phyloP scores from a whole-genome alignment of 2,888 invertebrate genomes.

The Pollenia griseotomentosa region DNA sequence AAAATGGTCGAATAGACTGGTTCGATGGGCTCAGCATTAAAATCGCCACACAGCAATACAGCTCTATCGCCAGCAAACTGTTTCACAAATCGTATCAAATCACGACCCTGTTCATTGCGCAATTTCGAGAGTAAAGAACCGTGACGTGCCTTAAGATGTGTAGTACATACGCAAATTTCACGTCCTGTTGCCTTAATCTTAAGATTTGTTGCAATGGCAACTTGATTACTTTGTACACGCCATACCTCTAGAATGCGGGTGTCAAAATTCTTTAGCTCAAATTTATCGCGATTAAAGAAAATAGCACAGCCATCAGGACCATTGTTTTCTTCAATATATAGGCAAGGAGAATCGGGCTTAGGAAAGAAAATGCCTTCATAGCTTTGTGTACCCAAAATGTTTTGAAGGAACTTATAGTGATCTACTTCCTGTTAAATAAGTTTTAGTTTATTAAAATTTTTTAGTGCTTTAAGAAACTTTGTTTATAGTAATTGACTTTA shows the following conservation, averaged over 20 bases:
- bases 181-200: conserved; percentile 85
- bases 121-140: conserved; percentile 88
- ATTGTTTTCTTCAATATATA: conserved; percentile 89
- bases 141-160: conserved; percentile 90
- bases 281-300: conserved; percentile 88
- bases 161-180: conserved; percentile 88
- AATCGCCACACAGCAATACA: conserved; percentile 89
- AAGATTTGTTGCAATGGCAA: conserved; percentile 87
- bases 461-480: not conserved
- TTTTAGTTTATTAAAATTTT: too few relatives aligned
- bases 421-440: conserved; percentile 87
- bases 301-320: conserved; percentile 93
- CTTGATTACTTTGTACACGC: conserved; percentile 90
- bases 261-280: conserved; percentile 86
- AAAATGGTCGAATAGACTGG: conserved; percentile 88
- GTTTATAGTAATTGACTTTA: conserved; percentile 77
- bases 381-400: conserved; percentile 87
- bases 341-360: conserved; percentile 91
- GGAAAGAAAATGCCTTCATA: conserved; percentile 89
- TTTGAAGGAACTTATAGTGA: conserved; percentile 88
- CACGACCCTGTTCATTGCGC: conserved; percentile 89
- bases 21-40: conserved; percentile 90
- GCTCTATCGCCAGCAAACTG: conserved; percentile 85
- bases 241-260: conserved; percentile 89
- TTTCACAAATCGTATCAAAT: conserved; percentile 86